Percentiles rank a stretch among this genome's conserved stretches.
Conservation (phyloP, 1,140 invertebrate genomes). For the Drosophila quadrilineata region DNA sequence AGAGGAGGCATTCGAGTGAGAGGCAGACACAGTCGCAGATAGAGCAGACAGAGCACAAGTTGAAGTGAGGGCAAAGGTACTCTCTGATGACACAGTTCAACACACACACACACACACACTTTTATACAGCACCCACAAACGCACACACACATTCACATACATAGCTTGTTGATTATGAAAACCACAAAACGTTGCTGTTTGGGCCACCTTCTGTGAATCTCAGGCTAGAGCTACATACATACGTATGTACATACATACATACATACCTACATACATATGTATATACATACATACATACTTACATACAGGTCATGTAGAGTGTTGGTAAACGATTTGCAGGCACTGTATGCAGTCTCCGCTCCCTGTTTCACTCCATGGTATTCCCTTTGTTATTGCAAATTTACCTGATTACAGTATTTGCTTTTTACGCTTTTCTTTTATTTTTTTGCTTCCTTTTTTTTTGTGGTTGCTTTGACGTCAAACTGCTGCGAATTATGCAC, state of each 20-base stretch:
- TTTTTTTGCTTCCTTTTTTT: slow-evolving; percentile 24
- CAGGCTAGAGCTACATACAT: too few species aligned
- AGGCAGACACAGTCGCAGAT: too few species aligned
- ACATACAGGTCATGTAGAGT: not conserved
- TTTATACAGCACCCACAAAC: slow-evolving; percentile 7
- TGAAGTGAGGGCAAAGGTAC: slow-evolving; percentile 46
- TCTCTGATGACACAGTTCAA: slow-evolving; percentile 55
- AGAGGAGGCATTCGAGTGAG: too few species aligned
- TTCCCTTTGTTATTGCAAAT: slow-evolving; percentile 9
- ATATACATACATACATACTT: too few species aligned
- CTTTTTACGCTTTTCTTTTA: too few species aligned
- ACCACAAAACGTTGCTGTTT: slow-evolving; percentile 26
- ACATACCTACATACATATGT: too few species aligned
- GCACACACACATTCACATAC: not conserved
- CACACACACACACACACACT: slow-evolving; percentile 11
- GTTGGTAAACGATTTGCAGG: slow-evolving; percentile 2
- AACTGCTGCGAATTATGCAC: slow-evolving; percentile 12
- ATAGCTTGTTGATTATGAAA: slow-evolving; percentile 60
- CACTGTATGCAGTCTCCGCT: not conserved
- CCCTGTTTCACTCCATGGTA: not conserved
- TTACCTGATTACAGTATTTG: slow-evolving; percentile 7
- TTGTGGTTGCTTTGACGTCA: slow-evolving; percentile 7
- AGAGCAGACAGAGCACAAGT: not conserved
- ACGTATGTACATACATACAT: too few species aligned
- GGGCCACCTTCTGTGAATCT: too few species aligned